A percentile compares a stretch with the other conserved stretches of the same genome.
phyloP scores from a whole-genome alignment of 2,888 invertebrate genomes.

The Aleiodes leptofemur region DNA sequence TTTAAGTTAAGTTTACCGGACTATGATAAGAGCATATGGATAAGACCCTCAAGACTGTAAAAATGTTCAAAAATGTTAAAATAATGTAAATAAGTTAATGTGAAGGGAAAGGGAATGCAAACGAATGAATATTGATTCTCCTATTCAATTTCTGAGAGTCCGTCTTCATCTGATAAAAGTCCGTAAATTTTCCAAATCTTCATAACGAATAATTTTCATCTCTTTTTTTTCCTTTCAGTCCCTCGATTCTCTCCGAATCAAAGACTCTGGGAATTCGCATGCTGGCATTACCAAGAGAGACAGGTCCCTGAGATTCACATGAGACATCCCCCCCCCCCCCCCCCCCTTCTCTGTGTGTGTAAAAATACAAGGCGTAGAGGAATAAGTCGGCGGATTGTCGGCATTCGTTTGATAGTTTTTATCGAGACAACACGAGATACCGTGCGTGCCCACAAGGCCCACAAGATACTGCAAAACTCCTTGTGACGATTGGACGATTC shows the following conservation, averaged over 20 bases:
- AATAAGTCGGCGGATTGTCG: slow-evolving; percentile 34
- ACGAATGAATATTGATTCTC: too few species aligned
- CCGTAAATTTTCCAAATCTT: background rate
- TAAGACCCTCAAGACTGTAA: too few species aligned
- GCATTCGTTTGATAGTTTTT: slow-evolving; percentile 68
- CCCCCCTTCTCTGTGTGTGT: background rate
- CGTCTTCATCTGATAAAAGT: background rate
- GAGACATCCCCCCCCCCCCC: slow-evolving; percentile 9
- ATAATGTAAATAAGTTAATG: too few species aligned
- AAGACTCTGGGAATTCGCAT: slow-evolving; percentile 22
- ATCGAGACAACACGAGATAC: slow-evolving; percentile 62
- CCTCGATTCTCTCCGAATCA: slow-evolving; percentile 3
- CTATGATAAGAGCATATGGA: too few species aligned
- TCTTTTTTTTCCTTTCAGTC: background rate
- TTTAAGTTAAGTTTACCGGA: too few species aligned
- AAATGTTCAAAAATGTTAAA: too few species aligned
- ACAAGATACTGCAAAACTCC: slow-evolving; percentile 59
- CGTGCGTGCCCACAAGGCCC: slow-evolving; percentile 62
- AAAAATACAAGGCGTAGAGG: slow-evolving; percentile 19
- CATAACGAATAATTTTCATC: background rate
- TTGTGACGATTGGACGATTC: slow-evolving; percentile 63
- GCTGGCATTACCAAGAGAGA: slow-evolving; percentile 11
- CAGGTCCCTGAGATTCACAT: slow-evolving; percentile 16
- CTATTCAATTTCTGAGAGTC: too few species aligned
- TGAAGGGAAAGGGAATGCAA: too few species aligned